Evolutionary conservation across 2,113 vertebrate genomes (phyloP).

Genomic region (Calyptommatus sinebrachiatus): DNA sequence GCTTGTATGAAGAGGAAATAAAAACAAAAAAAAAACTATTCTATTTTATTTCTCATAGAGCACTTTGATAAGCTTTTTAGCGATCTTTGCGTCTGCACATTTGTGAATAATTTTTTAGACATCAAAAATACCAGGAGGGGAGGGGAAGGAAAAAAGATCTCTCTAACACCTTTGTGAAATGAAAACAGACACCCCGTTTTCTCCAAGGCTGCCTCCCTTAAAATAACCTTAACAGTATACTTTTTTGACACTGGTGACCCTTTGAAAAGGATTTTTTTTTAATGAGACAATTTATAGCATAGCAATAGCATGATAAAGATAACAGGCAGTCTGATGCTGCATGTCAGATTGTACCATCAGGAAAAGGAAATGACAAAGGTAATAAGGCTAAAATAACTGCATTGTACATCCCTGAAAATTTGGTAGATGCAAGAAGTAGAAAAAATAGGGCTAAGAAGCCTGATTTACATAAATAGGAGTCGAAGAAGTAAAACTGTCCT

Average conservation of each 20-base stretch:
- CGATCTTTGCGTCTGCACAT: constrained; percentile 19
- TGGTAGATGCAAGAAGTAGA: too few species aligned
- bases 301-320: background rate
- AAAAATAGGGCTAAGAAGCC: background rate
- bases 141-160: background rate
- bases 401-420: background rate
- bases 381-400: background rate
- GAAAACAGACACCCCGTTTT: constrained; percentile 11
- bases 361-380: constrained; percentile 26
- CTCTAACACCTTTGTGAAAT: background rate
- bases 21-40: constrained; percentile 6
- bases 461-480: background rate
- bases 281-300: constrained; percentile 35
- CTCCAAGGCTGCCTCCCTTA: constrained; percentile 25
- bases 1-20: background rate
- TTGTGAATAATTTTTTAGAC: constrained; percentile 36
- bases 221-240: constrained; percentile 21
- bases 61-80: constrained; percentile 21
- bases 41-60: constrained; percentile 11
- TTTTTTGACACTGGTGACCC: constrained; percentile 5
- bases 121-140: background rate
- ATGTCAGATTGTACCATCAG: constrained; percentile 26
- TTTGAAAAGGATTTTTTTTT: constrained; percentile 33
- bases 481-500: background rate
- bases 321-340: background rate